These are phyloP conservation scores for Morpho helenor DNA, from an alignment of 2,888 invertebrate species.

Conservation along the genomic window DNA sequence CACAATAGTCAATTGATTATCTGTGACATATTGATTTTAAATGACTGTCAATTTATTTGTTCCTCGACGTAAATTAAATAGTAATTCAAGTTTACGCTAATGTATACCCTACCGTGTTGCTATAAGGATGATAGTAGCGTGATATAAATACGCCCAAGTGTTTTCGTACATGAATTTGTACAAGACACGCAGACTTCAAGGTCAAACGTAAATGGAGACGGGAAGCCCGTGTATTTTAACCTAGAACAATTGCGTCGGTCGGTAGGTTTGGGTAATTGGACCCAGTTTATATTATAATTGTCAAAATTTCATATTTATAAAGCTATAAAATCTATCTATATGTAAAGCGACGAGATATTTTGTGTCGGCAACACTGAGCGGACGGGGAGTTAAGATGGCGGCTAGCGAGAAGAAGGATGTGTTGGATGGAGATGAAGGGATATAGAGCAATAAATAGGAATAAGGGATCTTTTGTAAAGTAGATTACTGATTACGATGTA, in stretches of 20 bases:
- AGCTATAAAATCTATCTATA: no score
- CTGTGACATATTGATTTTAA: slow-evolving; percentile 6
- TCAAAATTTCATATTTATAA: no score
- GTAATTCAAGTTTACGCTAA: neutral
- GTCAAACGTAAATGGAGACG: slow-evolving; percentile 10
- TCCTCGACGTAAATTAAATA: neutral
- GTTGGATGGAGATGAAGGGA: no score
- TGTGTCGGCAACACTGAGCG: no score
- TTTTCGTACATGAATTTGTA: slow-evolving; percentile 5
- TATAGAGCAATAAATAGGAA: no score
- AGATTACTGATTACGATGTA: no score
- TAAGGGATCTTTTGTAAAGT: no score
- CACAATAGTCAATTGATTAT: slow-evolving; percentile 2
- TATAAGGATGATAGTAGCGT: neutral
- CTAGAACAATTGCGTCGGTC: neutral
- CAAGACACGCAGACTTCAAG: slow-evolving; percentile 15
- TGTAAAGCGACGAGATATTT: no score
- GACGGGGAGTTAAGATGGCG: no score
- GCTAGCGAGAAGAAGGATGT: no score
- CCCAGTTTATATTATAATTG: no score
- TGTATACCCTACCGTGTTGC: neutral
- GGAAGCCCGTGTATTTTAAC: neutral
- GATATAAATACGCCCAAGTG: neutral
- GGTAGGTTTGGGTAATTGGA: no score
- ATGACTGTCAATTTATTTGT: slow-evolving; percentile 5